phyloP scores from a whole-genome alignment of 2,888 invertebrate species.

The Magallana nippona region DNA sequence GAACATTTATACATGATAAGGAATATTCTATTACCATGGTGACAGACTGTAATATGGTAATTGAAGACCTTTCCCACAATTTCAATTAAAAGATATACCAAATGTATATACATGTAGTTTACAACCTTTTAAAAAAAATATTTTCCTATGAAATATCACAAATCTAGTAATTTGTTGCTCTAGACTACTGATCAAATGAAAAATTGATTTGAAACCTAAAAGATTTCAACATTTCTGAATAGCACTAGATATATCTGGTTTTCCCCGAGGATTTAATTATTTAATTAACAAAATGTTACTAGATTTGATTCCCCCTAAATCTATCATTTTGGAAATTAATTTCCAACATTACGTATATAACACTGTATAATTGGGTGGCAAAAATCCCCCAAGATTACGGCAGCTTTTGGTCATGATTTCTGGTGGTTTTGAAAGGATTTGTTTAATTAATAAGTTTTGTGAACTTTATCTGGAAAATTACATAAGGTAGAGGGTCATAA shows the following conservation, averaged over 20 bases:
- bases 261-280: neutral
- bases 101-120: too few relatives aligned
- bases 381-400: conserved; percentile 6
- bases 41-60: too few relatives aligned
- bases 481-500: neutral
- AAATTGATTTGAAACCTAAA: too few relatives aligned
- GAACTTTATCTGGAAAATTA: neutral
- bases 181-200: too few relatives aligned
- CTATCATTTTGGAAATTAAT: conserved; percentile 32
- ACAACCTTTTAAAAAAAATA: too few relatives aligned
- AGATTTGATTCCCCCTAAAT: neutral
- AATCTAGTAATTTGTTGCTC: too few relatives aligned
- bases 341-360: neutral
- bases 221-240: too few relatives aligned
- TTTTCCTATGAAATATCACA: too few relatives aligned
- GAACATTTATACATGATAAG: too few relatives aligned
- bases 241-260: neutral
- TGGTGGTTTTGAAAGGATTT: conserved; percentile 24
- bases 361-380: neutral
- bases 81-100: too few relatives aligned
- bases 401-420: neutral
- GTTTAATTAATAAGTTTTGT: conserved; percentile 10
- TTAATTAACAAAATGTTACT: conserved; percentile 10
- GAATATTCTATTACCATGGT: too few relatives aligned
- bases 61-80: too few relatives aligned